Evolutionary conservation across 2,797 vertebrate genomes (phyloP).

Genomic region (Gallinago stenura): DNA sequence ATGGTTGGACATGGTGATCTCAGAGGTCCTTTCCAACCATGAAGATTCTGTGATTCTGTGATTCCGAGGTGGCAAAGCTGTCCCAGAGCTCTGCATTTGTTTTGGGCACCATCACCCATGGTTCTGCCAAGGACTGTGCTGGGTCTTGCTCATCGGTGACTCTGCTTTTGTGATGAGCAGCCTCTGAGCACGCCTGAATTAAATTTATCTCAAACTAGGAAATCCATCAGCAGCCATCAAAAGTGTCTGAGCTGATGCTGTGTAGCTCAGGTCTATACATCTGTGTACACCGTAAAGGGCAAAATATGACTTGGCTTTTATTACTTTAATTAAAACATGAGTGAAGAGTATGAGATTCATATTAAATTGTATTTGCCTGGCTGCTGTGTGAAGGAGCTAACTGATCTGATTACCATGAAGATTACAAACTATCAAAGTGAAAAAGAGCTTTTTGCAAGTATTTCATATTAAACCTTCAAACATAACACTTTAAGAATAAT

Average conservation of each 20-base stretch:
- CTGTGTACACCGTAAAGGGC: conserved; percentile 74
- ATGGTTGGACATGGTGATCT: no score
- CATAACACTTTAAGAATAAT: conserved; percentile 84
- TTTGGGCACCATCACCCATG: accelerated
- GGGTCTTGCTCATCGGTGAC: not conserved
- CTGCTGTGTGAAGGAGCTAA: conserved; percentile 69
- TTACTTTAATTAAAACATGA: conserved; percentile 83
- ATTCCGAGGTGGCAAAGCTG: not conserved
- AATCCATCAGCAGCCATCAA: not conserved
- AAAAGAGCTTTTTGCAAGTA: conserved; percentile 80
- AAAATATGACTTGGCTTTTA: conserved; percentile 76
- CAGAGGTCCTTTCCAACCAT: no score
- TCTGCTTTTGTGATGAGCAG: not conserved
- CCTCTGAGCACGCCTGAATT: not conserved
- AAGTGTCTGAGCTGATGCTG: not conserved
- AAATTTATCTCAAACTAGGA: not conserved
- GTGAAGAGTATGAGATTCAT: conserved; percentile 70
- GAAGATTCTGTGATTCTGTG: no score
- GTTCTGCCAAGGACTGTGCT: accelerated
- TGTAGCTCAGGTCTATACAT: conserved; percentile 36
- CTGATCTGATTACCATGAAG: conserved; percentile 79
- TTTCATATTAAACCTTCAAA: conserved; percentile 83
- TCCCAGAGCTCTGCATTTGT: accelerated
- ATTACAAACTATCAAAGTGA: conserved; percentile 82
- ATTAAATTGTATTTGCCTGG: conserved; percentile 77